Evolutionary conservation across 2,888 invertebrate species (phyloP), one percentile per base, ranked within the genome.

Genomic region (Dynastes hyllus): DNA sequence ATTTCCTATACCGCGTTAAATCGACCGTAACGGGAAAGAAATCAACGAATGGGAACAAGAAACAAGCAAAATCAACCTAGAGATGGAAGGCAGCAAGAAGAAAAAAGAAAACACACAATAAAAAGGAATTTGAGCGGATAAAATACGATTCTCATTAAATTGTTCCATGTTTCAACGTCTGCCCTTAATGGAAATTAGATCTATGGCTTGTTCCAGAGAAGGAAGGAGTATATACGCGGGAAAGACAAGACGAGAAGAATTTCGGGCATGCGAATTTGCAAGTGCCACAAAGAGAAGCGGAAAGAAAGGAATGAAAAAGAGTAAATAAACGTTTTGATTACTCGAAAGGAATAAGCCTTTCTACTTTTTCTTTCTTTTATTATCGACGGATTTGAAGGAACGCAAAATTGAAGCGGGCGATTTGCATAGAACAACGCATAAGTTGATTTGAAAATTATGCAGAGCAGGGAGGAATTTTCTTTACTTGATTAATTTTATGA

Each of bases 111-210:
- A 69, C 11, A 73, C 58, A 61, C 58, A 61, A 73, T 73, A 73
- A 73, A 73, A 73, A 73, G n/a, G 58, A 58, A 73, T 73, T 40
- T 58, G 58, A 58, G 22, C 73, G 37, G 45, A 40, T 58, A 73
- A 73, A 73, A 73, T 73, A 73, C 73, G 40, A 58, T 55, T 73
- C 73, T 73, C 73, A 73, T 73, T 73, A 73, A 73, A 73, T 73
- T 45, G 73, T 61, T 37, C 27, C 73, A 27, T 73, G 73, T 58
- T 73, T 73, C 73, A 73, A 58, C 73, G 73, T 73, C 73, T 73
- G 58, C 58, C 16, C 22, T 73, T 73, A 73, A 73, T 73, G 73
- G 73, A 73, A 73, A 73, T 73, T 73, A 73, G 73, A 73, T 73
- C 58, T 73, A 73, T 58, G 58, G 73, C 22, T 40, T 40, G 40